Base-by-base conservation (phyloP, 2,888 invertebrate genomes). In the Napeogenes sylphis region DNA sequence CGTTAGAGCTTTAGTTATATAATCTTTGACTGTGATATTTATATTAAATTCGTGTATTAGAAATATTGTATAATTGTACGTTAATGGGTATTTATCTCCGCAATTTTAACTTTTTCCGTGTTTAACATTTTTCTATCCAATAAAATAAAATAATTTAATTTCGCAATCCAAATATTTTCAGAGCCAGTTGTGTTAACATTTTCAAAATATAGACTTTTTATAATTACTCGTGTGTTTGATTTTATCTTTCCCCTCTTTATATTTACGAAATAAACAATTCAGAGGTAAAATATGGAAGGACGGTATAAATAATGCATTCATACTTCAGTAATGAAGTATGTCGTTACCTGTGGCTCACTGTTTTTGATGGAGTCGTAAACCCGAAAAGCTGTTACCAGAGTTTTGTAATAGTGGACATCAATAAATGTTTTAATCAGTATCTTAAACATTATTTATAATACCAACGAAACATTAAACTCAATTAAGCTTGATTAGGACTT, bases 1-100 rank as follows among this genome's bases (percentile, higher is more conserved):
- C 74, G 77, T 80, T 87, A 86, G 78, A 76, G 75, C 71, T 75
- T 87, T 89, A 90, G 89, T 85, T 86, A 76, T 86, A 79, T 87
- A 86, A 89, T 84, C 82, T 86, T 87, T 85, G 89, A 89, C 90
- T 90, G 90, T 90, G 90, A 90, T 90, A 90, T 88, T 90, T 89
- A 89, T 89, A 82, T 87, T 87, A 87, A 78, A 88, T 84, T 86
- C 82, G 84, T 87, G 87, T 87, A 87, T 84, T 88, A 88, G 87
- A 67, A 67, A 64, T 69, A 84, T 82, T 82, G 77, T 87, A 85
- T 82, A 71, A 80, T 66, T 66, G 62, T 75, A 75, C 73, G 68
- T 69, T 70, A 71, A 62, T 60, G 46, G 61, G 67, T 68, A 70
- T 63, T 65, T 67, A 61, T 56, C 65, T 70, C 62, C 72, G 72